A percentile compares a stretch with the other conserved stretches of the same genome.
Evolutionary conservation across 2,888 invertebrate species (phyloP).

Genomic region (Melieria picta): DNA sequence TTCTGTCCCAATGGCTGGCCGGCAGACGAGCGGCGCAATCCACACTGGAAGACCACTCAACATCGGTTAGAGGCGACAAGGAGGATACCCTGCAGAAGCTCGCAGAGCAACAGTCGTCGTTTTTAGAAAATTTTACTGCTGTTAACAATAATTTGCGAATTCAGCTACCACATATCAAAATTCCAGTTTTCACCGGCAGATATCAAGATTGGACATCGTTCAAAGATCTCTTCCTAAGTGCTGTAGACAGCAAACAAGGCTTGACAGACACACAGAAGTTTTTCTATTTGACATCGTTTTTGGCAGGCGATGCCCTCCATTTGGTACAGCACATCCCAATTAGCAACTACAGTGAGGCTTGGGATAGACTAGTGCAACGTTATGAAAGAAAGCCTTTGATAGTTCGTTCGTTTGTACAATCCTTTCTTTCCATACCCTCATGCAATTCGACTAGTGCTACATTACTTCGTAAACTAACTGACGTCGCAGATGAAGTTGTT

Average conservation of each 20-base stretch:
- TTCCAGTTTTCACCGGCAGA: neutral
- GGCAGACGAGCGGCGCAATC: no score
- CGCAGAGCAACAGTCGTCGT: neutral
- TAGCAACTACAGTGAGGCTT: slow-evolving; percentile 2
- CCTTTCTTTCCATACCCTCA: slow-evolving; percentile 17
- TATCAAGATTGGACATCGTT: slow-evolving; percentile 12
- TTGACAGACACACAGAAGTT: slow-evolving; percentile 18
- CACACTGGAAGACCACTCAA: no score
- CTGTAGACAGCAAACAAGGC: slow-evolving; percentile 4
- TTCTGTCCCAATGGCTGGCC: no score
- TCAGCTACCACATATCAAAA: neutral
- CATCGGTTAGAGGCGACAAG: neutral
- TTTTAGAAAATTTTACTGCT: slow-evolving; percentile 4
- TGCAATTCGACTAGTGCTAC: neutral
- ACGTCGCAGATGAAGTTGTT: slow-evolving; percentile 34
- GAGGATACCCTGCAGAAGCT: neutral
- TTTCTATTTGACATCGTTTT: slow-evolving; percentile 9
- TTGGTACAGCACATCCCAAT: slow-evolving; percentile 6
- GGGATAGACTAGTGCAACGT: slow-evolving; percentile 26
- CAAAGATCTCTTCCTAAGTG: slow-evolving; percentile 12
- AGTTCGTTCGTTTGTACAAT: slow-evolving; percentile 24
- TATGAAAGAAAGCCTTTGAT: slow-evolving; percentile 23
- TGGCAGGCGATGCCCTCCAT: slow-evolving; percentile 14
- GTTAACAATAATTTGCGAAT: neutral
- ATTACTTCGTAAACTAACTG: slow-evolving; percentile 26